These are phyloP conservation scores for Sander vitreus DNA, from an alignment of 2,113 vertebrate genomes.

Conservation along the genomic window DNA sequence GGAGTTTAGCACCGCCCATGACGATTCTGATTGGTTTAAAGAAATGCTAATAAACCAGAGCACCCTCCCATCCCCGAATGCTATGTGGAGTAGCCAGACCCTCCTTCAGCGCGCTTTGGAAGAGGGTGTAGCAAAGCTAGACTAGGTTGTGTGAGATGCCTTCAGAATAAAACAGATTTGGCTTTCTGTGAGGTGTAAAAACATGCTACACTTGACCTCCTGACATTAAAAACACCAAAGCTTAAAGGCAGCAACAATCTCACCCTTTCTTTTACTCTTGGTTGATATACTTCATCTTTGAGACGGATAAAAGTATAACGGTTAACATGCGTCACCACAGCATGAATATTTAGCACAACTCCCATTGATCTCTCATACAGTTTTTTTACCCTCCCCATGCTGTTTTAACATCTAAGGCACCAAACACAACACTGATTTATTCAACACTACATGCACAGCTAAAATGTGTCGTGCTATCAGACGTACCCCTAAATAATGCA, in stretches of 20 bases:
- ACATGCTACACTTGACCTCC: conserved; percentile 20
- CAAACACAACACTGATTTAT: conserved; percentile 59
- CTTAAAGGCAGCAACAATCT: neutral
- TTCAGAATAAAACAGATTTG: conserved; percentile 10
- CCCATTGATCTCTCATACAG: neutral
- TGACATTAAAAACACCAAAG: neutral
- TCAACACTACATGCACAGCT: conserved; percentile 49
- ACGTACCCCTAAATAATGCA: conserved; percentile 64
- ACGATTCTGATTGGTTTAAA: too few relatives aligned
- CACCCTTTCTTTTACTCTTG: neutral
- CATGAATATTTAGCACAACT: conserved; percentile 11
- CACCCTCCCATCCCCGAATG: too few relatives aligned
- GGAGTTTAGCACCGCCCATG: too few relatives aligned
- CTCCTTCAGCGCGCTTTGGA: too few relatives aligned
- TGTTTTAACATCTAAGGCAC: conserved; percentile 40
- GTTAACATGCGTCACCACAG: neutral
- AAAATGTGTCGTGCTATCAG: conserved; percentile 50
- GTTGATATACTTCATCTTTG: neutral
- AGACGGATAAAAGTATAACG: neutral
- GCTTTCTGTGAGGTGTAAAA: conserved; percentile 19
- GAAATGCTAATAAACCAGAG: too few relatives aligned
- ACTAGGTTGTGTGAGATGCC: neutral
- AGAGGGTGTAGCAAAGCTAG: too few relatives aligned
- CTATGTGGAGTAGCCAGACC: too few relatives aligned
- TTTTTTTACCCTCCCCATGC: neutral